A percentile compares a stretch with the other conserved stretches of the same genome.
Conservation (phyloP, 2,797 vertebrate species). For the Sebastiscus albofasciatus region DNA sequence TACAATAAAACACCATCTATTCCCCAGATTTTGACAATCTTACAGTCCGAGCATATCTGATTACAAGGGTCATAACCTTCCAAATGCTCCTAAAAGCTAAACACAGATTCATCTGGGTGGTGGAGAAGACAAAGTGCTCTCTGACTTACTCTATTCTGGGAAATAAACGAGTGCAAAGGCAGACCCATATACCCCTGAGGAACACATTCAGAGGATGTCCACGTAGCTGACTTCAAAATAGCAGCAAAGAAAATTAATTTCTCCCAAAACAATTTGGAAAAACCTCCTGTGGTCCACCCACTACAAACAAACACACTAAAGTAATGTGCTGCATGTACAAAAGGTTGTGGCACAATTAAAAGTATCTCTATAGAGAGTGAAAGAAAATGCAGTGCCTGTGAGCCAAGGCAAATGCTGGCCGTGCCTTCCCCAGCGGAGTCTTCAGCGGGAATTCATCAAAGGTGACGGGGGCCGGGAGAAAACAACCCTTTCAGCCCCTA, state of each 20-base stretch:
- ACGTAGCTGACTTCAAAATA: slow-evolving; percentile 83
- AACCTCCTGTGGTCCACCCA: slow-evolving; percentile 82
- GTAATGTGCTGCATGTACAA: slow-evolving; percentile 81
- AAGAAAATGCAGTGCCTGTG: slow-evolving; percentile 78
- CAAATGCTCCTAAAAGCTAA: slow-evolving; percentile 15
- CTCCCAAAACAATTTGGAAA: slow-evolving; percentile 86
- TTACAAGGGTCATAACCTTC: slow-evolving; percentile 30
- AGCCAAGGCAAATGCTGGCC: slow-evolving; percentile 77
- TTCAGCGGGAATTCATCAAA: slow-evolving; percentile 78
- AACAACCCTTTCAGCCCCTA: slow-evolving; percentile 68
- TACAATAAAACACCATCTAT: background rate
- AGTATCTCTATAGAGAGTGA: slow-evolving; percentile 37
- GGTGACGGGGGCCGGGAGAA: slow-evolving; percentile 73
- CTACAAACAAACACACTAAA: slow-evolving; percentile 85
- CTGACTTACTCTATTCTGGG: slow-evolving; percentile 60
- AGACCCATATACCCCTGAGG: slow-evolving; percentile 80
- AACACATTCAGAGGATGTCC: slow-evolving; percentile 85
- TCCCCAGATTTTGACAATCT: background rate
- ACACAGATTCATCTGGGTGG: slow-evolving; percentile 26
- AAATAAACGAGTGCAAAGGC: slow-evolving; percentile 68
- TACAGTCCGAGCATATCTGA: slow-evolving; percentile 3
- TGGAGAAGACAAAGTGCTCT: slow-evolving; percentile 48
- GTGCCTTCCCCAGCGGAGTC: slow-evolving; percentile 70
- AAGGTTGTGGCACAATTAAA: slow-evolving; percentile 82
- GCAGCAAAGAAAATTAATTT: slow-evolving; percentile 85